A percentile compares a stretch with the other conserved stretches of the same genome.
These are phyloP conservation scores for Icerya purchasi DNA, from an alignment of 2,888 invertebrate species.

Conservation along the genomic window DNA sequence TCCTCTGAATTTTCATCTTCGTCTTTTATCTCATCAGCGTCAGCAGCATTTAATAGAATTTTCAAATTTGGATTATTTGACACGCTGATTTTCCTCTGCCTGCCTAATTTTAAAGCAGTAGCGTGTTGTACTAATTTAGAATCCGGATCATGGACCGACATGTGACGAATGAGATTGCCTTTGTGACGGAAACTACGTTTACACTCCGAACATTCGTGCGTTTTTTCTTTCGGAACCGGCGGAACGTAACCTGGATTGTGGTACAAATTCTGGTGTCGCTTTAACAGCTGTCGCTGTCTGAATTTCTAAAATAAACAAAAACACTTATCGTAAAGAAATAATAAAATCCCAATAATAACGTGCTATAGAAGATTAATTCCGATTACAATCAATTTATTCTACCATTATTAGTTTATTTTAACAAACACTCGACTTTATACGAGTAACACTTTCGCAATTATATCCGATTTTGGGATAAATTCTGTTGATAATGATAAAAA, in stretches of 20 bases:
- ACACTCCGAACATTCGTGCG: constrained; percentile 52
- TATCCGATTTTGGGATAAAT: no score
- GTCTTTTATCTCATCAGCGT: constrained; percentile 24
- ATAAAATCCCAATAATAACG: neutral
- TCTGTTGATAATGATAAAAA: no score
- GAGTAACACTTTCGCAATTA: no score
- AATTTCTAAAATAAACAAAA: constrained; percentile 24
- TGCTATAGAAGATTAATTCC: neutral
- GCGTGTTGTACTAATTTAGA: constrained; percentile 50
- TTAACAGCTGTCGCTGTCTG: constrained; percentile 76
- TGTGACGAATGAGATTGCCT: constrained; percentile 77
- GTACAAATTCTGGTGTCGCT: constrained; percentile 75
- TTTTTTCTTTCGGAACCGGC: constrained; percentile 70
- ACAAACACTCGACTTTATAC: no score
- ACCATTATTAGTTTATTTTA: no score
- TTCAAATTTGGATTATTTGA: constrained; percentile 24
- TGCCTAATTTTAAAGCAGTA: constrained; percentile 51
- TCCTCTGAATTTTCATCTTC: constrained; percentile 22
- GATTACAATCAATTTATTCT: no score
- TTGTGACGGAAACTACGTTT: constrained; percentile 44
- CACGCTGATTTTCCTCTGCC: constrained; percentile 48
- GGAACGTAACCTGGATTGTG: constrained; percentile 78
- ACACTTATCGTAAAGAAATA: neutral
- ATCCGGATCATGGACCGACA: constrained; percentile 77
- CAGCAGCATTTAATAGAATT: constrained; percentile 23